Evolutionary conservation across 1,140 invertebrate species (phyloP).

Genomic region (Danaus plexippus): DNA sequence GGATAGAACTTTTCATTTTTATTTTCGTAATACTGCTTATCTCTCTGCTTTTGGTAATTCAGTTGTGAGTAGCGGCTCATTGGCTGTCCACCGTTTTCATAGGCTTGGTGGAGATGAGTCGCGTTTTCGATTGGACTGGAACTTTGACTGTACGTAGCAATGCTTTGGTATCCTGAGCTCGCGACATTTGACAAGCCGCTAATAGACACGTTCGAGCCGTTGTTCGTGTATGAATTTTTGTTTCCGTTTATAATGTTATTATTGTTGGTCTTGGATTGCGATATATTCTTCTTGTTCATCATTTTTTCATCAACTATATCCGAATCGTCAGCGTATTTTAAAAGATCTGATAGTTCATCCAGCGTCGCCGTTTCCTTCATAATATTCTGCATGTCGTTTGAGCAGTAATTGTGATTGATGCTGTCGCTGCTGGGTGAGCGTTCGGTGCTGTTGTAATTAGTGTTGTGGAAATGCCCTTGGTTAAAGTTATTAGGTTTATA

Average conservation of each 20-base stretch:
- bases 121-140: slow-evolving; percentile 88
- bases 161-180: slow-evolving; percentile 92
- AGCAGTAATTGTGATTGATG: slow-evolving; percentile 60
- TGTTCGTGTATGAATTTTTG: slow-evolving; percentile 71
- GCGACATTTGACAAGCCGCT: slow-evolving; percentile 87
- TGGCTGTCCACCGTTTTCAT: slow-evolving; percentile 59
- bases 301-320: slow-evolving; percentile 71
- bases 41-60: slow-evolving; percentile 67
- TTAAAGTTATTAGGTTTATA: slow-evolving; percentile 64
- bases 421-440: slow-evolving; percentile 59
- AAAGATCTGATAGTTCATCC: slow-evolving; percentile 81
- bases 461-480: slow-evolving; percentile 51
- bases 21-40: slow-evolving; percentile 63
- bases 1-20: slow-evolving; percentile 68
- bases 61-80: slow-evolving; percentile 66
- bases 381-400: slow-evolving; percentile 58
- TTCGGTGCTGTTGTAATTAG: slow-evolving; percentile 61
- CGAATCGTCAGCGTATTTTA: slow-evolving; percentile 78
- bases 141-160: slow-evolving; percentile 90
- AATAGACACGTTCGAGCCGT: slow-evolving; percentile 82
- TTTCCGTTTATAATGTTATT: slow-evolving; percentile 60
- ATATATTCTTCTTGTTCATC: slow-evolving; percentile 64
- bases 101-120: slow-evolving; percentile 53
- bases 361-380: slow-evolving; percentile 74
- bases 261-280: slow-evolving; percentile 58